A percentile compares a stretch with the other conserved stretches of the same genome.
phyloP scores from a whole-genome alignment of 1,140 invertebrate genomes.

The Aphelenchoides besseyi region DNA sequence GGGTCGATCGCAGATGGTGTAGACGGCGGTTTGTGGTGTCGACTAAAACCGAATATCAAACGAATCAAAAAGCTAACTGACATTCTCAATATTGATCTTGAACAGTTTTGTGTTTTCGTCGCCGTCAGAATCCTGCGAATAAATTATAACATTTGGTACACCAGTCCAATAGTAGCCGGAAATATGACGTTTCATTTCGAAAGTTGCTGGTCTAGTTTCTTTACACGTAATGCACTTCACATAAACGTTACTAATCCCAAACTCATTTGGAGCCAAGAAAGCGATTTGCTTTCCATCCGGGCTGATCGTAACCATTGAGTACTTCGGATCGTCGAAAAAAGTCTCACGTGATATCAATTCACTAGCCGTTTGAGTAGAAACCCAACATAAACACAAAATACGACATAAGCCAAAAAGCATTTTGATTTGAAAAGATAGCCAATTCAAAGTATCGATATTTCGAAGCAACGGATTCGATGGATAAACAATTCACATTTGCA shows the following conservation, averaged over 20 bases:
- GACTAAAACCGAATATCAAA: conserved; percentile 33
- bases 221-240: conserved; percentile 47
- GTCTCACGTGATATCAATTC: conserved; percentile 15
- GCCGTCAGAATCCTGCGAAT: conserved; percentile 46
- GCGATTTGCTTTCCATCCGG: conserved; percentile 42
- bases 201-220: conserved; percentile 45
- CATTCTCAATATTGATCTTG: conserved; percentile 48
- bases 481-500: no score
- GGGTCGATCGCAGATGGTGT: conserved; percentile 45
- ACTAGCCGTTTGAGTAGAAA: no score
- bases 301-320: conserved; percentile 43
- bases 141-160: conserved; percentile 43
- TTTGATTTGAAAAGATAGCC: no score
- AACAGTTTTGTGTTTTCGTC: conserved; percentile 48
- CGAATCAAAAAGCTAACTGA: not conserved
- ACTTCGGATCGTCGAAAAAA: conserved; percentile 44
- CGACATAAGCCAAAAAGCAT: no score
- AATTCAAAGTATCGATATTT: no score
- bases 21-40: conserved; percentile 45
- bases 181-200: conserved; percentile 48
- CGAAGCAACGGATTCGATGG: no score
- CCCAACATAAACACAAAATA: no score
- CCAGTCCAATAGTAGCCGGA: conserved; percentile 52
- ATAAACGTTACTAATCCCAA: conserved; percentile 49
- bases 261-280: conserved; percentile 51